Evolutionary conservation across 2,888 invertebrate genomes (phyloP).

Genomic region (Phanerotoma sp.): DNA sequence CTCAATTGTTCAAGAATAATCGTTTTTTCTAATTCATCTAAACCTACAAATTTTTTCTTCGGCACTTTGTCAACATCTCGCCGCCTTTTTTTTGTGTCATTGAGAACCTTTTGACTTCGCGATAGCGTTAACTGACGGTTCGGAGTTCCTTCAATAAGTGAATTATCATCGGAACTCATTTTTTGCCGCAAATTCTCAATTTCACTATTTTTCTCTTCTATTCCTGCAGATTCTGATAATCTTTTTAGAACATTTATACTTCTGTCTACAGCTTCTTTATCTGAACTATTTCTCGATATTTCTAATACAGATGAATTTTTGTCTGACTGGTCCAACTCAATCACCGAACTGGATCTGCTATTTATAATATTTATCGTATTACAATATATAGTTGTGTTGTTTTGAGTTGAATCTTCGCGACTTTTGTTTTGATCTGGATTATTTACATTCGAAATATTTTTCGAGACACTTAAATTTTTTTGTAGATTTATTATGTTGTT

Average conservation of each 20-base stretch:
- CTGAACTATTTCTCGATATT: too few species aligned
- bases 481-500: not conserved
- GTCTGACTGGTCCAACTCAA: not conserved
- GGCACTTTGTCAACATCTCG: slow-evolving; percentile 2
- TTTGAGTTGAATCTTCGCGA: too few species aligned
- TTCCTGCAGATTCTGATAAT: too few species aligned
- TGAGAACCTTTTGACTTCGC: slow-evolving; percentile 35
- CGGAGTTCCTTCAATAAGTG: slow-evolving; percentile 41
- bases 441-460: too few species aligned
- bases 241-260: too few species aligned
- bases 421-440: too few species aligned
- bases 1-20: slow-evolving; percentile 32
- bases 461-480: not conserved
- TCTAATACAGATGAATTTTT: too few species aligned
- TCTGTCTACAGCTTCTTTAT: too few species aligned
- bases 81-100: not conserved
- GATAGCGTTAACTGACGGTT: slow-evolving; percentile 38
- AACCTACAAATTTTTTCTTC: not conserved
- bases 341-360: not conserved
- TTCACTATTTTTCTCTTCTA: too few species aligned
- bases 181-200: too few species aligned
- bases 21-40: slow-evolving; percentile 17
- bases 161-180: not conserved
- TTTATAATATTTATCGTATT: not conserved
- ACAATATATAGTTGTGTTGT: too few species aligned